Conservation (phyloP, 1,140 invertebrate species). For the Lasaia peninsularis region DNA sequence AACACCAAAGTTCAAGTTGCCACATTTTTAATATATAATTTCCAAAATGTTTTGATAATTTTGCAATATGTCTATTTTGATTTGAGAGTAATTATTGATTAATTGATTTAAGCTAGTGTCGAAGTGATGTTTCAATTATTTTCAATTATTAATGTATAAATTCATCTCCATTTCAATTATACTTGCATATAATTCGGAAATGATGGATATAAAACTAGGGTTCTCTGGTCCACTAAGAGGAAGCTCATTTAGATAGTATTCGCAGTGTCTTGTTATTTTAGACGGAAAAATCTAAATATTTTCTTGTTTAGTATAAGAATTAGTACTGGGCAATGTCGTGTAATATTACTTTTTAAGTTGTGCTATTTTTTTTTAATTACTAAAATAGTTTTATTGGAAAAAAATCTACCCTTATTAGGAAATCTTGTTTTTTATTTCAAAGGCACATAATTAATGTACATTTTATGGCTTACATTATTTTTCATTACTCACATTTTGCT, state of each 20-base stretch:
- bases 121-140: slow-evolving; percentile 11
- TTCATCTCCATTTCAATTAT: slow-evolving; percentile 10
- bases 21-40: background rate
- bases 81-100: background rate
- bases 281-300: slow-evolving; percentile 11
- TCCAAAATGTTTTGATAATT: slow-evolving; percentile 2
- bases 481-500: too few relatives aligned
- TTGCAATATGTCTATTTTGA: background rate
- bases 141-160: slow-evolving; percentile 14
- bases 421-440: too few relatives aligned
- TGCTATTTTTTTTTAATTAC: background rate
- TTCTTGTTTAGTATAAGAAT: slow-evolving; percentile 13
- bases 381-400: background rate
- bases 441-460: too few relatives aligned
- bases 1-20: background rate
- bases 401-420: too few relatives aligned
- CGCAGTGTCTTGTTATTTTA: slow-evolving; percentile 14
- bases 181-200: background rate
- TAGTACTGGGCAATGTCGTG: background rate
- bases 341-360: background rate
- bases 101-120: slow-evolving; percentile 16
- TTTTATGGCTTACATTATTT: too few relatives aligned
- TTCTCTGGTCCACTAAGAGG: slow-evolving; percentile 9
- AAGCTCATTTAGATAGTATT: slow-evolving; percentile 15
- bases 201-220: background rate